Conservation (phyloP, 2,888 invertebrate species). For the Salpingus planirostris region DNA sequence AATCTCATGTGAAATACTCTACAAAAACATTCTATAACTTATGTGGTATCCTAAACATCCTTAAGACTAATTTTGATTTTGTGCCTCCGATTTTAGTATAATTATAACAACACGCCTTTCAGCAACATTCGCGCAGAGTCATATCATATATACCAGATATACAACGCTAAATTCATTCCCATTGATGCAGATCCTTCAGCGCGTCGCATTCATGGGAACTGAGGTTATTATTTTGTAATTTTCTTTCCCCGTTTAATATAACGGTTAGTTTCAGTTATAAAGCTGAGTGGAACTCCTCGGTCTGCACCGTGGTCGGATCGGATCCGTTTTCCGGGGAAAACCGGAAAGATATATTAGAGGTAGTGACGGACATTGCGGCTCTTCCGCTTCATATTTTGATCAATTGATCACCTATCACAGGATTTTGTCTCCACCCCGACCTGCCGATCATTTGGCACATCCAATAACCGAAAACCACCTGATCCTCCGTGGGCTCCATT, state of each 20-base stretch:
- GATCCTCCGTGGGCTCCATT: no score
- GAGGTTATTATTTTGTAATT: slow-evolving; percentile 10
- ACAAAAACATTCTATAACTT: slow-evolving; percentile 37
- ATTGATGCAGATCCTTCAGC: slow-evolving; percentile 3
- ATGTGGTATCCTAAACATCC: slow-evolving; percentile 36
- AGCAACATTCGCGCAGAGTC: slow-evolving; percentile 28
- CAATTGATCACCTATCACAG: slow-evolving; percentile 17
- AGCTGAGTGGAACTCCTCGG: slow-evolving; percentile 14
- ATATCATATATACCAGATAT: slow-evolving; percentile 11
- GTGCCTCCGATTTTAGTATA: slow-evolving; percentile 32
- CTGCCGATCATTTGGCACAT: no score
- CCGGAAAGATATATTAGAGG: slow-evolving; percentile 15
- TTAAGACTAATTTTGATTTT: slow-evolving; percentile 39
- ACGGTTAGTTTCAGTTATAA: no score
- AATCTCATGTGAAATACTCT: slow-evolving; percentile 37
- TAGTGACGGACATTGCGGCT: slow-evolving; percentile 17
- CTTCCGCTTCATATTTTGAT: slow-evolving; percentile 11
- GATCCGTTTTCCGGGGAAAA: slow-evolving; percentile 15
- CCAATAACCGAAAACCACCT: no score
- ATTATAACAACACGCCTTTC: slow-evolving; percentile 27
- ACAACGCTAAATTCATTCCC: slow-evolving; percentile 6
- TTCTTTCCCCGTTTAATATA: no score
- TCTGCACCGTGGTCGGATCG: slow-evolving; percentile 12
- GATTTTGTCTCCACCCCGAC: slow-evolving; percentile 1
- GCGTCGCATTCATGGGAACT: slow-evolving; percentile 6